These are phyloP conservation scores for Dicaeum eximium DNA, from an alignment of 2,113 vertebrate genomes.

Conservation along the genomic window DNA sequence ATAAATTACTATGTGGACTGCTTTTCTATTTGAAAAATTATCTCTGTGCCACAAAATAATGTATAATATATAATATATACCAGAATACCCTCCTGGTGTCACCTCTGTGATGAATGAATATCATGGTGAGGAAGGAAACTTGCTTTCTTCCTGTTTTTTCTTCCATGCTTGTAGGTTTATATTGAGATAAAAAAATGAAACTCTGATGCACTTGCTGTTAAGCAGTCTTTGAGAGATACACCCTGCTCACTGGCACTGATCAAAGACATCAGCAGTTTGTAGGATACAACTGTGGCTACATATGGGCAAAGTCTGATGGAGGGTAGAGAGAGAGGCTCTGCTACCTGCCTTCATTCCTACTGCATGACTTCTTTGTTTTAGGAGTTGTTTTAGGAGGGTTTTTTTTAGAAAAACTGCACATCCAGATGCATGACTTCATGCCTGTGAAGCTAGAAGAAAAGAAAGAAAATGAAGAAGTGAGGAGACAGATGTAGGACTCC, in stretches of 20 bases:
- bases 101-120: not conserved
- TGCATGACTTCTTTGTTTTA: not conserved
- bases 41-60: not conserved
- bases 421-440: not conserved
- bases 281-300: not conserved
- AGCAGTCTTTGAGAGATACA: not conserved
- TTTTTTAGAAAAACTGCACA: not conserved
- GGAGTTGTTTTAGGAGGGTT: no score
- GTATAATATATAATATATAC: not conserved
- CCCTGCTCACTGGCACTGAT: not conserved
- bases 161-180: not conserved
- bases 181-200: not conserved
- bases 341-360: not conserved
- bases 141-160: not conserved
- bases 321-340: not conserved
- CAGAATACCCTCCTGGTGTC: not conserved
- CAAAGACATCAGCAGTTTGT: not conserved
- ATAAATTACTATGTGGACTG: not conserved
- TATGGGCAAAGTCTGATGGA: not conserved
- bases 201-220: not conserved
- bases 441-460: not conserved
- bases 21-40: conserved; percentile 1
- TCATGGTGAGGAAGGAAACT: not conserved
- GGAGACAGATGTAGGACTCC: not conserved
- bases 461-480: not conserved